Evolutionary conservation across 2,888 invertebrate species (phyloP).

Genomic region (Sialis lutaria): DNA sequence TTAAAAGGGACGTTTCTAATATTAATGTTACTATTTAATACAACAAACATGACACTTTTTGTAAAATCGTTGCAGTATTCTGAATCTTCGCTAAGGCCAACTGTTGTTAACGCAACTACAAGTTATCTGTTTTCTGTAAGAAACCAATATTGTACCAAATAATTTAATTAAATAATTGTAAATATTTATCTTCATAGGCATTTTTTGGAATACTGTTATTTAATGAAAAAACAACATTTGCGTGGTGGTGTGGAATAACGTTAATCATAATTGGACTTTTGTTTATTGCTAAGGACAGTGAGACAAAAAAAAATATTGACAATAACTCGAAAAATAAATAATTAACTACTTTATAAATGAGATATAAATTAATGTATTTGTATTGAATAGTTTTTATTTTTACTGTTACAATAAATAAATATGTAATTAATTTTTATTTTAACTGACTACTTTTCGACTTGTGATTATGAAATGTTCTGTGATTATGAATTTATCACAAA

Average conservation of each 20-base stretch:
- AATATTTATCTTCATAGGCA: slow-evolving; percentile 37
- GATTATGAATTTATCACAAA: neutral
- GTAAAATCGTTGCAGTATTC: slow-evolving; percentile 40
- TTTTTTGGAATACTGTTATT: slow-evolving; percentile 51
- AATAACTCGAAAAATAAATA: neutral
- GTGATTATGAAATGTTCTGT: neutral
- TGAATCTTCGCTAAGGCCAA: slow-evolving; percentile 39
- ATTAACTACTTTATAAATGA: neutral
- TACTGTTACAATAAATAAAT: neutral
- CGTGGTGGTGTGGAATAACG: slow-evolving; percentile 55
- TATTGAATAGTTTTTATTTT: neutral
- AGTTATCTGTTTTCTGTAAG: slow-evolving; percentile 47
- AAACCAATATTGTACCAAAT: slow-evolving; percentile 11
- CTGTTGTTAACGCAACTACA: slow-evolving; percentile 41
- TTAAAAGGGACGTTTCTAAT: slow-evolving; percentile 23
- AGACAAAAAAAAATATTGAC: neutral
- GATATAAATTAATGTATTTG: neutral
- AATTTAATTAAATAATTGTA: slow-evolving; percentile 2
- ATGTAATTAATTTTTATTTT: neutral
- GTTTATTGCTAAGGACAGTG: slow-evolving; percentile 28
- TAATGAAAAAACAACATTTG: slow-evolving; percentile 44
- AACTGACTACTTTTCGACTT: neutral
- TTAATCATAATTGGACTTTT: slow-evolving; percentile 53
- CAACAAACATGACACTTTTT: slow-evolving; percentile 41
- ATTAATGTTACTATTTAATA: slow-evolving; percentile 40